A percentile compares a stretch with the other conserved stretches of the same genome.
phyloP scores from a whole-genome alignment of 1,140 invertebrate genomes.

The Paramacrobiotus metropolitanus region DNA sequence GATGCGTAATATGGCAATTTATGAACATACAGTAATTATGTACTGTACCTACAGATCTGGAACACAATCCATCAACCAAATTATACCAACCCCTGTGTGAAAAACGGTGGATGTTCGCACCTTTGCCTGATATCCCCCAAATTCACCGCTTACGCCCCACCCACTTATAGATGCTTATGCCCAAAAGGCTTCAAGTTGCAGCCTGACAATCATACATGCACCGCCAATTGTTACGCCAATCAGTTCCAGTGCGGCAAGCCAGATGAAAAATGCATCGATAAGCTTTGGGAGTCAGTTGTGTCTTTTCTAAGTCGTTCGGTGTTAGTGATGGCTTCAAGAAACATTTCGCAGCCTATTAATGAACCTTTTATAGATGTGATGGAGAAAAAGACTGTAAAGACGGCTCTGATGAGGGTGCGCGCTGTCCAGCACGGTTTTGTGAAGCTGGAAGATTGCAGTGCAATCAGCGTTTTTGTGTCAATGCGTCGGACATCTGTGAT shows the following conservation, averaged over 20 bases:
- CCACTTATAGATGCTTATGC: slow-evolving; percentile 60
- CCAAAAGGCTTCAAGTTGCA: slow-evolving; percentile 73
- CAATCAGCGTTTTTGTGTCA: slow-evolving; percentile 69
- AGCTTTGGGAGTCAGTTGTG: slow-evolving; percentile 89
- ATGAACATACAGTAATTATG: no score
- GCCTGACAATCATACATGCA: slow-evolving; percentile 59
- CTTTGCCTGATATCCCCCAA: slow-evolving; percentile 71
- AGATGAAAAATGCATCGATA: slow-evolving; percentile 87
- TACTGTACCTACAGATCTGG: no score
- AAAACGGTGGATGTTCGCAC: slow-evolving; percentile 90
- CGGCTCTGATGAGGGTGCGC: slow-evolving; percentile 42
- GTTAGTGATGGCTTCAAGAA: no score
- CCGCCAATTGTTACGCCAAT: slow-evolving; percentile 77
- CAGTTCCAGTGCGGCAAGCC: slow-evolving; percentile 73
- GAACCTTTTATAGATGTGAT: slow-evolving; percentile 43
- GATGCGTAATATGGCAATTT: no score
- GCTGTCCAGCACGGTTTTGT: slow-evolving; percentile 14
- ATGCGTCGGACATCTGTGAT: slow-evolving; percentile 72
- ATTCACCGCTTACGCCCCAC: slow-evolving; percentile 40
- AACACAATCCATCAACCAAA: slow-evolving; percentile 62
- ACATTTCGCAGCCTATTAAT: no score
- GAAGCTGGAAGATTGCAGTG: slow-evolving; percentile 71
- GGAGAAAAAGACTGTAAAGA: slow-evolving; percentile 51
- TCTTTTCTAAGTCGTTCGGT: no score
- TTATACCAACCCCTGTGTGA: slow-evolving; percentile 66